A percentile compares a stretch with the other conserved stretches of the same genome.
Evolutionary conservation across 2,888 invertebrate genomes (phyloP).

Genomic region (Tinea trinotella): DNA sequence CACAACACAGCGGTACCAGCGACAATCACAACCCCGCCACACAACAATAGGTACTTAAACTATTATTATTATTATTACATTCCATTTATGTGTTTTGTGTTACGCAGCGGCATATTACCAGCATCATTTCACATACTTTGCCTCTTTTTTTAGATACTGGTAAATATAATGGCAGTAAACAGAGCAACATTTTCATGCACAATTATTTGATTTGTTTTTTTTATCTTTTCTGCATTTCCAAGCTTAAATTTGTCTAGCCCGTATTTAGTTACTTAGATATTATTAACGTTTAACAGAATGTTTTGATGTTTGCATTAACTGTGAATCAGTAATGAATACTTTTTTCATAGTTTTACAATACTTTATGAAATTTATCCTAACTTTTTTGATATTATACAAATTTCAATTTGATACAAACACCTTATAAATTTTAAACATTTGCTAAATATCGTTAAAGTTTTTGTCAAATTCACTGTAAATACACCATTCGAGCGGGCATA

Average conservation of each 20-base stretch:
- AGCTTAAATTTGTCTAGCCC: conserved; percentile 47
- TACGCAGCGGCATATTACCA: conserved; percentile 52
- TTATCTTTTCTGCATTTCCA: conserved; percentile 35
- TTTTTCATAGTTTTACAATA: neutral
- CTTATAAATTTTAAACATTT: neutral
- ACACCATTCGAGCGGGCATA: conserved; percentile 60
- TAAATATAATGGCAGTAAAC: conserved; percentile 34
- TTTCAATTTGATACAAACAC: no score
- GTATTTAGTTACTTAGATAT: conserved; percentile 42
- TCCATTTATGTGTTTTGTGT: conserved; percentile 67
- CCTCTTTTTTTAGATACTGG: conserved; percentile 49
- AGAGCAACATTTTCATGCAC: conserved; percentile 72
- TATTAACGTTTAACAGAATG: conserved; percentile 58
- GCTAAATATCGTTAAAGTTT: neutral
- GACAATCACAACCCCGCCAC: conserved; percentile 70
- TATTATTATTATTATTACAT: conserved; percentile 59
- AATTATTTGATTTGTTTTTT: conserved; percentile 52
- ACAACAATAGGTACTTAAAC: conserved; percentile 71
- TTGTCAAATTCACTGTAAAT: conserved; percentile 50
- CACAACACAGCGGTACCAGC: conserved; percentile 71
- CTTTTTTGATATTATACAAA: no score
- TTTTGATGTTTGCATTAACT: conserved; percentile 37
- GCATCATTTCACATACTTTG: conserved; percentile 24
- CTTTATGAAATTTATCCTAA: no score
- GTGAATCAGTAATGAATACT: conserved; percentile 13